Evolutionary conservation across 2,888 invertebrate species (phyloP), one percentile per base, ranked within the genome.

Genomic region (Drosophila fulvimacula): DNA sequence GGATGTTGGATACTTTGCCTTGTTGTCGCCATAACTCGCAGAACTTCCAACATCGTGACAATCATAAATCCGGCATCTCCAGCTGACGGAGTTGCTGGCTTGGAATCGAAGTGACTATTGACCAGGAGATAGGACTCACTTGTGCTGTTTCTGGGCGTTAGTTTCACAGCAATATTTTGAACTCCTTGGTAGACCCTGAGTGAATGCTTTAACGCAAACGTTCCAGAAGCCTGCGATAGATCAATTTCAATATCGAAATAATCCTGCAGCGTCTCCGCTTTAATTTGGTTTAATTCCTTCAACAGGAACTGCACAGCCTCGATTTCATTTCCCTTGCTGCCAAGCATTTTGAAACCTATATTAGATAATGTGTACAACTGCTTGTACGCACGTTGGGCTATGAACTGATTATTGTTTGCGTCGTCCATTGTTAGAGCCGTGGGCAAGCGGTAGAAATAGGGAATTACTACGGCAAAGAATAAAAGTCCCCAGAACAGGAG

Each of bases 91-190:
- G 97, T 95, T 78, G 95, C 96, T 17, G 97, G 95, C 70, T 97
- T 97, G 41, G 97, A 95, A 92, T 99, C 98, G 92, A 96, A 98
- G 91, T 99, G 99, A 79, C 98, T 97, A 93, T 98, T 99, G 61
- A 99, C 93, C 27, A 98, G 93, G 9, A 92, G 70, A 60, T 88
- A 89, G 7, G 85, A 83, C 15, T 84, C 65, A 36, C 90, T 90
- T 1, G 69, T 79, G 5, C 79, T 78, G 60, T 81, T 79, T 44
- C 79, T 91, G 1, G 89, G 68, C 1, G 80, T 77, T 9, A 92
- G 60, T 62, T 90, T 91, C 0, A 91, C 91, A 4, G 90, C 83
- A 59, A 92, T 70, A 82, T 92, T 92, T 73, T 92, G 92, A 6
- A 92, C 61, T 0, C 81, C 87, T 68, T 89, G 89, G 60, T 92